Base-by-base conservation (phyloP, 2,797 vertebrate species). In the Phoebastria nigripes region DNA sequence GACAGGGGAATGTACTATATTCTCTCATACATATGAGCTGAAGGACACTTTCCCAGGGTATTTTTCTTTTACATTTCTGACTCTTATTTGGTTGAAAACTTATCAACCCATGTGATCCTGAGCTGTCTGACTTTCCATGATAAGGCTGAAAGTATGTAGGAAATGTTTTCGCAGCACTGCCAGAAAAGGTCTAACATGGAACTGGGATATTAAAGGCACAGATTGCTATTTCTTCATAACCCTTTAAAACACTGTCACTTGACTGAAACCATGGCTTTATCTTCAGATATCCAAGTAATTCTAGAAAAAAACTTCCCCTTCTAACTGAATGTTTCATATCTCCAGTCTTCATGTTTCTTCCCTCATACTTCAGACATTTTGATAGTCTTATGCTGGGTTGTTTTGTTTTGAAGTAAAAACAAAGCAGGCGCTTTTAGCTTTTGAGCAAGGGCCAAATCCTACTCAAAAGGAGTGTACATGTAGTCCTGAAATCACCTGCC, bases 61-160 rank as follows among this genome's bases (percentile, higher is more conserved):
- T 98, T 98, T 98, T 98, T 96, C 96, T 97, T 97, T 97, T 98
- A 96, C 96, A 98, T 98, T 98, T 98, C 97, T 98, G 97, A 97
- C 94, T 98, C 97, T 97, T 98, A 97, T 97, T 98, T 98, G 97
- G 94, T 97, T 97, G 97, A 97, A 98, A 97, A 95, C 91, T 96
- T 97, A 96, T 93, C 92, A 93, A 71, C 94, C 91, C 97, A 96
- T 98, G 98, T 98, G 98, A 98, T 97, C 95, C 94, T 47, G 74
- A 95, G 82, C 95, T 97, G 97, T 97, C 96, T 97, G 95, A 95
- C 95, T 98, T 98, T 97, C 97, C 97, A 98, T 96, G 97, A 98
- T 98, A 98, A 98, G 97, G 65, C 86, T 93, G 89, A 97, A 98
- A 98, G 93, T 97, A 98, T 98, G 97, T 96, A 97, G 97, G 97